A percentile compares a stretch with the other conserved stretches of the same genome.
Conservation (phyloP, 2,888 invertebrate species). For the Limulus polyphemus region DNA sequence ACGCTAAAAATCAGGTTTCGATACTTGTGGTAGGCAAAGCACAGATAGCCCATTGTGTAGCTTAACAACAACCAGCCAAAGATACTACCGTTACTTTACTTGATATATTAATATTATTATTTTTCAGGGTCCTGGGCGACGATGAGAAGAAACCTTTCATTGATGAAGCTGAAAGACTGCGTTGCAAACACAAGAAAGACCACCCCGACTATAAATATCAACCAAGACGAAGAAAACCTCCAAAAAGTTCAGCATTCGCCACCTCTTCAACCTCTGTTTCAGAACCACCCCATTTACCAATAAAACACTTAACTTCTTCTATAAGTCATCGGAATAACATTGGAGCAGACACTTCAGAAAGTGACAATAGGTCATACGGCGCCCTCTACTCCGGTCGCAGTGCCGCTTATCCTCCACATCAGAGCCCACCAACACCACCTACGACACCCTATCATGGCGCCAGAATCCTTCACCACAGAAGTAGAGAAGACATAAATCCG, state of each 20-base stretch:
- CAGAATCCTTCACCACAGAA: neutral
- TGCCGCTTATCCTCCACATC: conserved; percentile 4
- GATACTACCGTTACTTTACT: too few species aligned
- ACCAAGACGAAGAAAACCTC: conserved; percentile 24
- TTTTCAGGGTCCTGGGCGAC: conserved; percentile 49
- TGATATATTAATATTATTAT: neutral
- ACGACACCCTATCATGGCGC: conserved; percentile 15
- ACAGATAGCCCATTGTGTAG: too few species aligned
- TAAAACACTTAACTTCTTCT: neutral
- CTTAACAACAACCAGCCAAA: too few species aligned
- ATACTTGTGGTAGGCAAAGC: too few species aligned
- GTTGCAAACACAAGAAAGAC: conserved; percentile 80
- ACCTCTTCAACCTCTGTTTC: conserved; percentile 2
- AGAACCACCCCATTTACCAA: neutral
- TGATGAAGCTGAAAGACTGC: conserved; percentile 81
- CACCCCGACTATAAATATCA: conserved; percentile 79
- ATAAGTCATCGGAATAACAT: neutral
- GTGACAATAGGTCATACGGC: neutral
- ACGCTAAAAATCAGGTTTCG: too few species aligned
- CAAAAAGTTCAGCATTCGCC: conserved; percentile 16
- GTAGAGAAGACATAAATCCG: too few species aligned
- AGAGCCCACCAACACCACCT: conserved; percentile 19
- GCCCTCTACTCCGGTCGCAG: conserved; percentile 1
- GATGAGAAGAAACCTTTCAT: conserved; percentile 82
- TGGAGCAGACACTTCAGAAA: neutral